Conservation (phyloP, 2,797 vertebrate genomes). For the Hirundo rustica region DNA sequence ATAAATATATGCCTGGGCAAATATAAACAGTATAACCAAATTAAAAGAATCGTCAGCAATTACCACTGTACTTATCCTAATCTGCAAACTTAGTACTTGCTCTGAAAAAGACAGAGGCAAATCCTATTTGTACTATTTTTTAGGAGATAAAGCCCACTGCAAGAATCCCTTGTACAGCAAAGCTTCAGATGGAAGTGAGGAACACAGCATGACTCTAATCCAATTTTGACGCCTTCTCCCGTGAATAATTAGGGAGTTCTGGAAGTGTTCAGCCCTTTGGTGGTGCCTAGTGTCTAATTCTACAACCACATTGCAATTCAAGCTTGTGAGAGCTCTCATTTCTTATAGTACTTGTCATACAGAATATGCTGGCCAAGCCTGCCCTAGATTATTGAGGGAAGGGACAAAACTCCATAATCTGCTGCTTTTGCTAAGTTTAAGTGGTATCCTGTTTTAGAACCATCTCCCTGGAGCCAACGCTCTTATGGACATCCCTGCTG, state of each 20-base stretch:
- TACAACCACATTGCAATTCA: not conserved
- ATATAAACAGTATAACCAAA: not conserved
- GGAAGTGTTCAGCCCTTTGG: not conserved
- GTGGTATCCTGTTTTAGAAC: not conserved
- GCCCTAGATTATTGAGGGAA: not conserved
- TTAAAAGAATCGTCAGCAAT: not conserved
- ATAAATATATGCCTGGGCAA: not conserved
- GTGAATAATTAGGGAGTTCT: not conserved
- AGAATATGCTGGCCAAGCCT: not conserved
- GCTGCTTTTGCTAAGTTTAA: not conserved
- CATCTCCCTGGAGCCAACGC: not conserved
- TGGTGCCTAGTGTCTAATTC: not conserved
- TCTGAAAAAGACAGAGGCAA: not conserved
- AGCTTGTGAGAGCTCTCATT: not conserved
- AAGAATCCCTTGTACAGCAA: not conserved
- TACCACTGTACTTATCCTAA: not conserved
- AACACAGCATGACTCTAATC: not conserved
- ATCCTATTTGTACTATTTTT: conserved; percentile 13
- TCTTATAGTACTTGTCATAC: not conserved
- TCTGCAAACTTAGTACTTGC: not conserved
- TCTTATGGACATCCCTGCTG: not conserved
- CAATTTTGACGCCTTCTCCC: not conserved
- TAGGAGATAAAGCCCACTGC: not conserved
- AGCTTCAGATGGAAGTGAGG: not conserved
- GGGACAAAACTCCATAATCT: not conserved